phyloP scores from a whole-genome alignment of 2,888 invertebrate species.

The Tetranychus truncatus region DNA sequence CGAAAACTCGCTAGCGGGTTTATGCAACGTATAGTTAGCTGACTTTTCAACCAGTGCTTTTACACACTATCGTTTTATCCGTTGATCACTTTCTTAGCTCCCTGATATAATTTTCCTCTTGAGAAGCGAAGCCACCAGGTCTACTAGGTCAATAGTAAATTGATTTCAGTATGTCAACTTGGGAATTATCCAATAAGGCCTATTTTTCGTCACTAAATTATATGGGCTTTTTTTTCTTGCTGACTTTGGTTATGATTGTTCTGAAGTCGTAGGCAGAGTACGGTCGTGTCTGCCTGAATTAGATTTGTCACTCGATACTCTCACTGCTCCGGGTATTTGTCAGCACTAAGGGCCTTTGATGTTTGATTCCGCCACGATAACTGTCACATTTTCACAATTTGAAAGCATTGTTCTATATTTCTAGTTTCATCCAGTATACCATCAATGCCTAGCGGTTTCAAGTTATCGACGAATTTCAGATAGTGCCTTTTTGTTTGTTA shows the following conservation, averaged over 20 bases:
- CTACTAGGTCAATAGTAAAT: constrained; percentile 14
- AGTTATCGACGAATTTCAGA: constrained; percentile 12
- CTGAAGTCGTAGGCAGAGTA: too few species aligned
- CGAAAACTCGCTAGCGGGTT: constrained; percentile 18
- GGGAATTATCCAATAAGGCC: neutral
- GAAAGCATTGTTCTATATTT: constrained; percentile 1
- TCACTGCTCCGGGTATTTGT: too few species aligned
- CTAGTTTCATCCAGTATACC: constrained; percentile 12
- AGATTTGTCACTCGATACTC: too few species aligned
- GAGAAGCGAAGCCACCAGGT: constrained; percentile 16
- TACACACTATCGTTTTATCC: constrained; percentile 10
- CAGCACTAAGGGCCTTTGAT: too few species aligned
- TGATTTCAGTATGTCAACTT: neutral
- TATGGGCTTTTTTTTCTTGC: neutral
- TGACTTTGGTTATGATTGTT: too few species aligned
- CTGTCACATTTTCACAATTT: too few species aligned
- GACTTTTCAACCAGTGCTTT: constrained; percentile 18
- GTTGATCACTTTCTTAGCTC: neutral
- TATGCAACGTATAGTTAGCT: constrained; percentile 23
- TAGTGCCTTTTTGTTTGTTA: neutral
- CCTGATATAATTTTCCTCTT: constrained; percentile 6
- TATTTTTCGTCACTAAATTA: neutral
- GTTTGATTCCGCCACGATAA: too few species aligned
- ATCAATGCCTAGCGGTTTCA: constrained; percentile 2
- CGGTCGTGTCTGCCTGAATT: too few species aligned